Base-by-base conservation (phyloP, 1,140 invertebrate genomes). In the Eumaeus atala region DNA sequence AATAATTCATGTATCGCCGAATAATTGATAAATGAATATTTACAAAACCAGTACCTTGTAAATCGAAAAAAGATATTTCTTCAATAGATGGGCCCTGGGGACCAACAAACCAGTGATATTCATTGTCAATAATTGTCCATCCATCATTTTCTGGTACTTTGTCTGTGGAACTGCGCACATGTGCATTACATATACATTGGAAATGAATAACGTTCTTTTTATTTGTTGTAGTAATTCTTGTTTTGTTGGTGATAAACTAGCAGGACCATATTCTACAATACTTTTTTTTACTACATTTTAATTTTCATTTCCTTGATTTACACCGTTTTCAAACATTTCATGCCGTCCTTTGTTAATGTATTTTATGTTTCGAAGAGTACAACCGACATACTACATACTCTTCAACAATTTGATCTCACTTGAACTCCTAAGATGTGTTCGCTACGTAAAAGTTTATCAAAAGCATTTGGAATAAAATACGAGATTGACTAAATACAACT, bases 161-260 rank as follows among this genome's bases (percentile, higher is more conserved):
- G 9, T 60, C 40, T 1, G 60, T 62, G 56, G 56, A 49, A 34
- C 49, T 17, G 3, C 48, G 52, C 56, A 58, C 55, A 21, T 59
- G 50, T 58, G 56, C 49, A 56, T 56, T 59, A 62, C 56, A 62
- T 48, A 59, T 48, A 59, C 50, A 62, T 59, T 53, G 48, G 28
- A 33, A 16, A 61, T 61, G 28, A 56, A 40, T 48, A 48, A 40
- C 0, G 51, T 59, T 56, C 42, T 49, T 59, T 63, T 56, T 51
- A 62, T 63, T 59, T 59, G 57, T 63, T 63, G 38, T 14, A 59
- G 12, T 21, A 63, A 59, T 54, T 63, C 57, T 59, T 63, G 57
- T 60, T 59, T 57, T 57, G 57, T 56, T 59, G 57, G 54, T 52
- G 40, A 50, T 10, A 56, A 61, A 56, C 54, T 61, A 11, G 54